Base-by-base conservation (phyloP, 53 echinoderm and acorn worm genomes). In the Pentamera pediparva region DNA sequence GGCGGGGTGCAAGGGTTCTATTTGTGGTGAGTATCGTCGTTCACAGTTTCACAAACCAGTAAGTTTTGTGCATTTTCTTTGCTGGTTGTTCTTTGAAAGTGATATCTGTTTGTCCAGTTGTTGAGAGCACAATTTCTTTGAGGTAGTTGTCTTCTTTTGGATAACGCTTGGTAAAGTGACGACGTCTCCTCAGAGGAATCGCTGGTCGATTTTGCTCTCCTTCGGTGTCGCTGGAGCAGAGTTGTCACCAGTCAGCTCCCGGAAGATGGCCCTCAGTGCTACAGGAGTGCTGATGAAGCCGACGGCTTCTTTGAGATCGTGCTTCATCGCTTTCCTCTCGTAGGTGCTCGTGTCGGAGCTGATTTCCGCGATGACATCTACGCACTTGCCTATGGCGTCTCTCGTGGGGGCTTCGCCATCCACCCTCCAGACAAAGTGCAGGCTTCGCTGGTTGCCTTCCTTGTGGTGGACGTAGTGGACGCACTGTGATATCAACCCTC, bases 161-260 rank as follows among this genome's bases (percentile, higher is more conserved):
- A n/a, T n/a, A n/a, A n/a, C n/a, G n/a, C n/a, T n/a, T n/a, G n/a
- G n/a, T n/a, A n/a, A n/a, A n/a, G n/a, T n/a, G n/a, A n/a, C n/a
- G n/a, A n/a, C n/a, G n/a, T n/a, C n/a, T n/a, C n/a, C n/a, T n/a
- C n/a, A n/a, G n/a, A 17, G 5, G 37, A 78, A 78, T 53, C 69
- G 18, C 32, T 32, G 30, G 7, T 52, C 69, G 30, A 78, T 69
- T 69, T 65, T 69, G 21, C 54, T 32, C 74, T 81, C 59, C 10
- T 54, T 36, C 24, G 58, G 3, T 9, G 48, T 51, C 8, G 34
- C 18, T 52, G 32, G 51, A 2, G 56, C 69, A 21, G 79, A 69
- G 36, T 69, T 18, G 35, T 78, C 79, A 9, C 79, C 69, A 29
- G 79, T 78, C 24, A 52, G 32, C n/a, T 78, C 69, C 37, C 37